Percentiles rank a stretch among this genome's conserved stretches.
phyloP scores from a whole-genome alignment of 2,888 invertebrate genomes.

The Cyclophora punctaria region DNA sequence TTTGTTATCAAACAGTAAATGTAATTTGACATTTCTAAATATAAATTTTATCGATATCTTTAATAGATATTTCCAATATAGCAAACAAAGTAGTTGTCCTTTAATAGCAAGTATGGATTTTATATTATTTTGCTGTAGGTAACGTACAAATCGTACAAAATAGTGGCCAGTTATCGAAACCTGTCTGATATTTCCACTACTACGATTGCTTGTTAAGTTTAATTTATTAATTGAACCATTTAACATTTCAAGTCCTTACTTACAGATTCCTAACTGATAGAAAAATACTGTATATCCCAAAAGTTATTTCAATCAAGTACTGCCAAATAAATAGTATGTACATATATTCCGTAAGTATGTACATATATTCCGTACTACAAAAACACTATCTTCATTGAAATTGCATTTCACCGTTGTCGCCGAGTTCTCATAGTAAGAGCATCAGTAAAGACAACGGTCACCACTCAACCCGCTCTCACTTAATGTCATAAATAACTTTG shows the following conservation, averaged over 20 bases:
- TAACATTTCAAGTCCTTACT: too few species aligned
- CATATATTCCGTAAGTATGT: not conserved
- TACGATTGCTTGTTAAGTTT: not conserved
- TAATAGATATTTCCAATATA: constrained; percentile 12
- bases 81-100: constrained; percentile 16
- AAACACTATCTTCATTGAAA: constrained; percentile 10
- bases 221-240: too few species aligned
- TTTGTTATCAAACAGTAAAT: constrained; percentile 9
- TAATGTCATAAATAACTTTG: constrained; percentile 73
- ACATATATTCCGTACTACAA: not conserved
- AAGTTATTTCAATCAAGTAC: too few species aligned
- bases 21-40: constrained; percentile 10
- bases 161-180: constrained; percentile 40
- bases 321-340: too few species aligned
- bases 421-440: constrained; percentile 22
- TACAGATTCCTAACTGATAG: too few species aligned
- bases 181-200: constrained; percentile 24
- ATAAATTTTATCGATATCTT: constrained; percentile 11
- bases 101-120: constrained; percentile 16
- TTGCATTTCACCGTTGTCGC: constrained; percentile 7
- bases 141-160: constrained; percentile 32
- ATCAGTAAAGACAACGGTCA: constrained; percentile 41
- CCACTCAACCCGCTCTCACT: constrained; percentile 60
- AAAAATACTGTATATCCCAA: too few species aligned
- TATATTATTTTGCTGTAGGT: constrained; percentile 19